Base-by-base conservation (phyloP, 2,888 invertebrate species). In the Mythimna loreyi region DNA sequence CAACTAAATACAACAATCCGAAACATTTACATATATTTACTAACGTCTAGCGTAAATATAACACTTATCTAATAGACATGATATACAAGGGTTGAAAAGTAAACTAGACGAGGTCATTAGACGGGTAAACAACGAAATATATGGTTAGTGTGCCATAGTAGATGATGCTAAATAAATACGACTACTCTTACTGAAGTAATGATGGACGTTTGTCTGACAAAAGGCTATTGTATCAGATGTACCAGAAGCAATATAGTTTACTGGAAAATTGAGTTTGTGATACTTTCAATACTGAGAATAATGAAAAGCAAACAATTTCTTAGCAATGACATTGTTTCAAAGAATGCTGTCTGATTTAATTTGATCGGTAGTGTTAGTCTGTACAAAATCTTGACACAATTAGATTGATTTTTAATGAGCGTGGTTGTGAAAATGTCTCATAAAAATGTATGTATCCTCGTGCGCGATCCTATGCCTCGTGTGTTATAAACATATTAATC, bases 31-130 rank as follows among this genome's bases (percentile, higher is more conserved):
- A 16, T 70, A 72, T 33, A 50, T 11, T 56, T 28, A 28, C 28
- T 28, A 6, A 13, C 6, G 33, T 30, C 47, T 23, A 56, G 49
- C 25, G 67, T 60, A 67, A 59, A 67, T 50, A 74, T 33, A 25
- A 55, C 43, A 56, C 72, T 74, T 67, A 72, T 72, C 67, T 72
- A 36, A 59, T 55, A 67, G 3, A 72, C 53, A 50, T 63, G 8
- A 56, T 25, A 28, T n/a, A 56, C 25, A 33, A 25, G 23, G 49
- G 56, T 50, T 60, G 23, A 59, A 67, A 59, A 60, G 55, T 56
- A 72, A 67, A 72, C 59, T 28, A 40, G 11, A 25, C 59, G 72
- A 72, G 75, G 68, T 50, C 59, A 59, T 50, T 60, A 67, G 0
- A 47, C 21, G 40, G 19, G 73, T 72, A 59, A 58, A 55, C 45